Base-by-base conservation (phyloP, 2,113 vertebrate genomes). In the Tor tambroides region DNA sequence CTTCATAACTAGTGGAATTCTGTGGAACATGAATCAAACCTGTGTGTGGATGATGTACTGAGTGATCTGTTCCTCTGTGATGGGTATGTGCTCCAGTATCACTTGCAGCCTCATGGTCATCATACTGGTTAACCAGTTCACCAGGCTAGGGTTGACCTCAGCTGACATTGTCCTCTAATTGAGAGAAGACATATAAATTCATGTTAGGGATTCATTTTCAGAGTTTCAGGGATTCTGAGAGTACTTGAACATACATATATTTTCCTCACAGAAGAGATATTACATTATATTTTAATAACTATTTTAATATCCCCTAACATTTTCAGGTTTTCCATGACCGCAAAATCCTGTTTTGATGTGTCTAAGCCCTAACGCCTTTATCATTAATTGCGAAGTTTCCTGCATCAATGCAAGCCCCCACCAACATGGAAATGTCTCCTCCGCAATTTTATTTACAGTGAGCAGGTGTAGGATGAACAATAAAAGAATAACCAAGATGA, bases 111-210 rank as follows among this genome's bases (percentile, higher is more conserved):
- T 94, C 94, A 97, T 96, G 0, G 96, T 96, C 96, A 98, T 96
- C 96, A 98, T 97, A 28, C 96, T 96, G 74, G 96, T 97, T 94
- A 98, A 95, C 97, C 97, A 98, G 94, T 95, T 97, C 69, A 97
- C 96, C 91, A 98, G 91, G 1, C 96, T 96, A 0, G 97, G 97
- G 83, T 96, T 97, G 84, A 97, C 96, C 74, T 97, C 97, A 0
- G 95, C 96, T 2, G 97, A 97, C 95, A 98, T 96, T 28, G 96
- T 95, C 79, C 96, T 94, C 97, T 98, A 92, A 54, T 92, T 49
- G 89, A 46, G 61, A 43, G 84, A 6, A 76, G 12, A 26, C 15
- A 51, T 12, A 9, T 15, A 82, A 28, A 69, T 43, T 76, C 14
- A 28, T 6, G 2, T 49, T 46, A 43, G n/a, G 23, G 6, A 49